These are phyloP conservation scores for Rhinolophus sinicus DNA, from an alignment of 2,113 vertebrate species.

Conservation along the genomic window DNA sequence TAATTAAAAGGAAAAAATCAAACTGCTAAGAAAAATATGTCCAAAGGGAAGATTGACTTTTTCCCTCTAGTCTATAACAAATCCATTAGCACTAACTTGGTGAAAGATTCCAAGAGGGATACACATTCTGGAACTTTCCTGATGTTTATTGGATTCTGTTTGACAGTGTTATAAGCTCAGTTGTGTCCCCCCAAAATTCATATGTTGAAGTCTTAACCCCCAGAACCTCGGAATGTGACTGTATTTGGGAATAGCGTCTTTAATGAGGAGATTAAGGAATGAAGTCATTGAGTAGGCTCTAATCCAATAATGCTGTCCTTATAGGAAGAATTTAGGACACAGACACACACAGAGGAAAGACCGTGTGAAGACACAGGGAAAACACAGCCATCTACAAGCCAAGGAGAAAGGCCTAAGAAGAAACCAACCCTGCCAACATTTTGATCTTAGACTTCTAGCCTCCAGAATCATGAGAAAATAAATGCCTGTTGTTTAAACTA, in stretches of 20 bases:
- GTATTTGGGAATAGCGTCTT: not conserved
- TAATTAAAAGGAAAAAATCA: constrained; percentile 78
- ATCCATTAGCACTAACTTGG: constrained; percentile 4
- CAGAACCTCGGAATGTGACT: not conserved
- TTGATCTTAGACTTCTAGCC: not conserved
- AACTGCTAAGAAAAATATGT: constrained; percentile 72
- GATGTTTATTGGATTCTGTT: not conserved
- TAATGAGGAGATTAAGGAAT: not conserved
- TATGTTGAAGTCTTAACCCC: not conserved
- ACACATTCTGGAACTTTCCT: not conserved
- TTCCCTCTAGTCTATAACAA: not conserved
- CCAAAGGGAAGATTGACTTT: constrained; percentile 57
- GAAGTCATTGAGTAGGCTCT: not conserved
- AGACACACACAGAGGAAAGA: not conserved
- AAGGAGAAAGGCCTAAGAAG: not conserved
- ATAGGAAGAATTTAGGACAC: not conserved
- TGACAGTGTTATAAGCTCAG: not conserved
- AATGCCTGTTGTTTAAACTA: not conserved
- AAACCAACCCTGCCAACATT: not conserved
- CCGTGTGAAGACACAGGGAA: not conserved
- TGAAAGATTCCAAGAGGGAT: not conserved
- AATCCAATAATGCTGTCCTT: not conserved
- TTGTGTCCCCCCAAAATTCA: not conserved
- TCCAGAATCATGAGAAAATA: not conserved
- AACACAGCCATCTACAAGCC: not conserved